Evolutionary conservation across 1,140 invertebrate species (phyloP).

Genomic region (Drepana arcuata): DNA sequence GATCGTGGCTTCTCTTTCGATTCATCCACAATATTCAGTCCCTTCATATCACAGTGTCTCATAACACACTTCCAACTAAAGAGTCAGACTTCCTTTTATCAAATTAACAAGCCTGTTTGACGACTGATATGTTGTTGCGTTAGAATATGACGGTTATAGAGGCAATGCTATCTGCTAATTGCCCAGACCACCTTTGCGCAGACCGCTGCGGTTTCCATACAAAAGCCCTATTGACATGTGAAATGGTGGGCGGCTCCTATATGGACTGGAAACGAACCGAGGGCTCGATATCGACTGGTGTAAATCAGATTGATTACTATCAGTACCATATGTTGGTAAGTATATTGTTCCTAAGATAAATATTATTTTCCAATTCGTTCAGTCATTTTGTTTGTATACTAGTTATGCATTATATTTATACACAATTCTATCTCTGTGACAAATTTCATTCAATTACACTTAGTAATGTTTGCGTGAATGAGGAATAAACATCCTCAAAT

Average conservation of each 20-base stretch:
- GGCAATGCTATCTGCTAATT: constrained; percentile 34
- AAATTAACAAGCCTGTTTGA: not conserved
- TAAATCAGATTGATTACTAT: constrained; percentile 18
- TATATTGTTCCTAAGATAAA: too few relatives aligned
- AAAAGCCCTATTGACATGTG: constrained; percentile 32
- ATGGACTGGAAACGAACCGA: constrained; percentile 16
- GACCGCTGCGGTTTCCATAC: constrained; percentile 28
- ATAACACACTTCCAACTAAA: not conserved
- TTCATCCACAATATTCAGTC: too few relatives aligned
- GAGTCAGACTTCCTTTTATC: not conserved
- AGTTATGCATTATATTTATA: too few relatives aligned
- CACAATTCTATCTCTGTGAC: too few relatives aligned
- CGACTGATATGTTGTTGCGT: not conserved
- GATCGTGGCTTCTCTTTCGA: too few relatives aligned
- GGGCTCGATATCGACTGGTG: constrained; percentile 7
- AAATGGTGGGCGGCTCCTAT: constrained; percentile 18
- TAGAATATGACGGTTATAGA: constrained; percentile 2
- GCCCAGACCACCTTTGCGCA: constrained; percentile 24
- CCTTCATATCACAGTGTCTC: not conserved
- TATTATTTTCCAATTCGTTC: too few relatives aligned
- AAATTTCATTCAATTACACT: too few relatives aligned
- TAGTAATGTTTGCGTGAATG: too few relatives aligned
- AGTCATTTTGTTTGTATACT: too few relatives aligned
- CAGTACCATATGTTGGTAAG: too few relatives aligned
- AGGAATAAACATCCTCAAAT: too few relatives aligned